Evolutionary conservation across 2,797 vertebrate genomes (phyloP).

Genomic region (Chloroceryle amazona): DNA sequence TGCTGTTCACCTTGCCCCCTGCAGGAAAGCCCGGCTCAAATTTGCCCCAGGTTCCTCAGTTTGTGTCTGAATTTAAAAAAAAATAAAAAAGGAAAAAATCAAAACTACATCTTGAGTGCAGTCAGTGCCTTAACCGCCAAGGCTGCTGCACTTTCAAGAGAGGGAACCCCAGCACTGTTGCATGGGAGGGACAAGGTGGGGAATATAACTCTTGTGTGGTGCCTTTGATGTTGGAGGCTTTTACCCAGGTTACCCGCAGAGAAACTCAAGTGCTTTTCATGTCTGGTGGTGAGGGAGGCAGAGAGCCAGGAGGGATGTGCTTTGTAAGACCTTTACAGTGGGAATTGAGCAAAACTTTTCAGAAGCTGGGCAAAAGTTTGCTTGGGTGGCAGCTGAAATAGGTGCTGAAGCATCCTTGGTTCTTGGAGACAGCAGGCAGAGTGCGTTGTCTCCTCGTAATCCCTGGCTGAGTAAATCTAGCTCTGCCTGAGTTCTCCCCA

Average conservation of each 20-base stretch:
- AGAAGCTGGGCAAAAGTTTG: not conserved
- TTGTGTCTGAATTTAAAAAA: not conserved
- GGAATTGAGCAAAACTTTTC: not conserved
- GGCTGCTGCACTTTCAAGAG: not conserved
- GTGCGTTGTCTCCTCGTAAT: not conserved
- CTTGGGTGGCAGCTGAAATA: not conserved
- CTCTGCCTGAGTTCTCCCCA: not conserved
- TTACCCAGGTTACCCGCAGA: not conserved
- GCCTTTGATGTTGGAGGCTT: conserved; percentile 60
- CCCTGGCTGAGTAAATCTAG: conserved; percentile 11
- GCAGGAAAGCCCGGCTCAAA: not conserved
- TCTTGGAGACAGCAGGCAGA: accelerated
- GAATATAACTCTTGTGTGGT: not conserved
- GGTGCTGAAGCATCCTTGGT: conserved; percentile 38
- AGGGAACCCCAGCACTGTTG: not conserved
- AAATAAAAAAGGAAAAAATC: no score
- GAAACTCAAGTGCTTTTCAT: conserved; percentile 51
- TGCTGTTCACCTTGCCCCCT: accelerated
- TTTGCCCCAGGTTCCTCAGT: not conserved
- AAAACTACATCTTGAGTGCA: not conserved
- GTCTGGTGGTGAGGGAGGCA: conserved; percentile 18
- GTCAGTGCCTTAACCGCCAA: not conserved
- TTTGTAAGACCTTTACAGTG: not conserved
- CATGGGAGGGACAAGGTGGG: not conserved
- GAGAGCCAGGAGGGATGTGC: conserved; percentile 34